Base-by-base conservation (phyloP, 2,113 vertebrate species). In the Macrotis lagotis region DNA sequence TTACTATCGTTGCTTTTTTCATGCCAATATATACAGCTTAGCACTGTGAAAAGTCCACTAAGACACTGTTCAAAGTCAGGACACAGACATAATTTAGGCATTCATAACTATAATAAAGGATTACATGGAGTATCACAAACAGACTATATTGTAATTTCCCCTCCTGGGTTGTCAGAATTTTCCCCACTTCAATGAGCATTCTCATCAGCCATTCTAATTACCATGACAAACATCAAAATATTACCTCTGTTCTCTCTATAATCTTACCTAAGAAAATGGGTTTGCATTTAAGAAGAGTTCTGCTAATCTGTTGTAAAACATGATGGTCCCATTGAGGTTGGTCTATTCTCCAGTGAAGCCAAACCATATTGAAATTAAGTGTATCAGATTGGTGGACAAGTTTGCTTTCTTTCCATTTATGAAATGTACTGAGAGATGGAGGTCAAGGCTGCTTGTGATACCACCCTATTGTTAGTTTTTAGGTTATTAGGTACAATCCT, bases 161-260 rank as follows among this genome's bases (percentile, higher is more conserved):
- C 66, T 90, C 90, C 92, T 2, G 25, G 66, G 90, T 90, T 88
- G 89, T 91, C 94, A 90, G 74, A 55, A 44, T 94, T 92, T 50
- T 89, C 91, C 50, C 49, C 88, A 5, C 59, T 93, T 91, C 24
- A 0, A 0, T 16, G 94, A 93, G 49, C 22, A 3, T 16, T n/a
- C 91, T 83, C 90, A 1, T 31, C 0, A 0, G 91, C 91, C 50
- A 37, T 9, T 91, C 94, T 94, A 94, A 95, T 93, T 26, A 92
- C 94, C 25, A 3, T 51, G 52, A 96, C 28, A 74, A 92, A 83
- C 88, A 94, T 51, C 51, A 91, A 95, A 96, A 52, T 26, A 91
- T 14, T 19, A 19, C 89, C 92, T 88, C 44, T 6, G 44, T 25
- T 91, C 94, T 53, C 48, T 48, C 50, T 51, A 48, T 49, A 83